Conservation (phyloP, 2,113 vertebrate genomes). For the Ctenodactylus gundi region DNA sequence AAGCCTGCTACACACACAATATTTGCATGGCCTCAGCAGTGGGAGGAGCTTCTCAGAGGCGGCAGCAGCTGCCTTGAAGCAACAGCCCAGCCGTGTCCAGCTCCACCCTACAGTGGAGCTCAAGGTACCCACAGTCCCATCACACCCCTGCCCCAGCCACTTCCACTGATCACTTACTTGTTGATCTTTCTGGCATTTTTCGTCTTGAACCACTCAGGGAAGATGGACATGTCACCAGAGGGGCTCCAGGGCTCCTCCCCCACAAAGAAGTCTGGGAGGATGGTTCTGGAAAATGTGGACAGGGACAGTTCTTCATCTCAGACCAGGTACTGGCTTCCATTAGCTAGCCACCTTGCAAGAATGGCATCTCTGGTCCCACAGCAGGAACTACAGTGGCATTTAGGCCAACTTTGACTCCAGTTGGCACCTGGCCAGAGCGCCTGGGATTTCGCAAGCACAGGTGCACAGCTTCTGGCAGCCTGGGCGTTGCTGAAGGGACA, state of each 20-base stretch:
- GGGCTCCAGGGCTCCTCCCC: conserved; percentile 91
- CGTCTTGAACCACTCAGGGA: conserved; percentile 89
- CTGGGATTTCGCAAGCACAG: background rate
- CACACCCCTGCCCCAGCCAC: fast-evolving
- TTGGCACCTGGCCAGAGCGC: background rate
- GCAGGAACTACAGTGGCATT: background rate
- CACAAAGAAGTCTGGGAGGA: conserved; percentile 93
- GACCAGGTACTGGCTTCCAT: fast-evolving
- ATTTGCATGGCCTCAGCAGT: fast-evolving
- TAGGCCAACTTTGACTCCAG: background rate
- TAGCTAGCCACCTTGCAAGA: no score
- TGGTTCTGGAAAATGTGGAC: conserved; percentile 79
- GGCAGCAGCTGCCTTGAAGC: background rate
- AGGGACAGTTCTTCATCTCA: fast-evolving
- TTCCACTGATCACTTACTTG: conserved; percentile 82
- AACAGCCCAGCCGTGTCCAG: no score
- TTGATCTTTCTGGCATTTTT: conserved; percentile 88
- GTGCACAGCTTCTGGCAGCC: fast-evolving
- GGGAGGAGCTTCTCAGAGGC: background rate
- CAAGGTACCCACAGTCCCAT: background rate
- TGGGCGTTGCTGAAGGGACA: background rate
- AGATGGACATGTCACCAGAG: conserved; percentile 86
- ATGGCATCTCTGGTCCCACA: background rate
- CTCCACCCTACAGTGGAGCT: fast-evolving
- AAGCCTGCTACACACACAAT: no score